These are phyloP conservation scores for Stenotaenia linearis DNA, from an alignment of 2,888 invertebrate species.

Conservation along the genomic window DNA sequence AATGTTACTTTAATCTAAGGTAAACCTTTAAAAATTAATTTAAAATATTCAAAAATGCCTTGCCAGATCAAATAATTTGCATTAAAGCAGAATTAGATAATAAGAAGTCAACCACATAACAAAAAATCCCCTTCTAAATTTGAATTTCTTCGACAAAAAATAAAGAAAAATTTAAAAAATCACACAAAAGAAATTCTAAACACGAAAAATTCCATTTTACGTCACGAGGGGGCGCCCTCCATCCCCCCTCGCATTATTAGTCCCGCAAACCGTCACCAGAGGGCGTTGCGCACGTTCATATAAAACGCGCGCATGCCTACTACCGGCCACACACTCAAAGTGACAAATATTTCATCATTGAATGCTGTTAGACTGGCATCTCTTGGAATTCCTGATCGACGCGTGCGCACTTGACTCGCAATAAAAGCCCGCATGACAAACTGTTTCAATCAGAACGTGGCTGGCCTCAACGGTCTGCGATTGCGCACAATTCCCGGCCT, in stretches of 20 bases:
- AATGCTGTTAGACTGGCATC: slow-evolving; percentile 6
- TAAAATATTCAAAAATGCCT: too few relatives aligned
- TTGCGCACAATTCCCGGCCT: background rate
- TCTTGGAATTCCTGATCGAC: background rate
- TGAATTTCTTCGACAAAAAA: too few relatives aligned
- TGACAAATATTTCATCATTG: slow-evolving; percentile 11
- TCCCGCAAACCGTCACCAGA: background rate
- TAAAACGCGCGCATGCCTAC: background rate
- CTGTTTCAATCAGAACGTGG: slow-evolving; percentile 5
- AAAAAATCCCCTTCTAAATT: too few relatives aligned
- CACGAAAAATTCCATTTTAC: background rate
- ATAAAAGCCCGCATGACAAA: background rate
- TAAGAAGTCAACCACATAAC: too few relatives aligned
- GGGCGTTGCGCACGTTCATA: background rate
- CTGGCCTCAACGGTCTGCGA: background rate
- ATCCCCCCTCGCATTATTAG: background rate
- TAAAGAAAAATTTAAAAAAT: too few relatives aligned
- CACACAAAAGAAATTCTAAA: slow-evolving; percentile 30
- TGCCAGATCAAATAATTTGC: too few relatives aligned
- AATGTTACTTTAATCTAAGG: too few relatives aligned
- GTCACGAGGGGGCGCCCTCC: background rate
- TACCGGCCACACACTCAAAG: background rate
- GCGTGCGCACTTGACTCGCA: background rate
- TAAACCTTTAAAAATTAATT: too few relatives aligned
- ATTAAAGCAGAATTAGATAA: too few relatives aligned